These are phyloP conservation scores for Aplocera efformata DNA, from an alignment of 2,888 invertebrate genomes.

Conservation along the genomic window DNA sequence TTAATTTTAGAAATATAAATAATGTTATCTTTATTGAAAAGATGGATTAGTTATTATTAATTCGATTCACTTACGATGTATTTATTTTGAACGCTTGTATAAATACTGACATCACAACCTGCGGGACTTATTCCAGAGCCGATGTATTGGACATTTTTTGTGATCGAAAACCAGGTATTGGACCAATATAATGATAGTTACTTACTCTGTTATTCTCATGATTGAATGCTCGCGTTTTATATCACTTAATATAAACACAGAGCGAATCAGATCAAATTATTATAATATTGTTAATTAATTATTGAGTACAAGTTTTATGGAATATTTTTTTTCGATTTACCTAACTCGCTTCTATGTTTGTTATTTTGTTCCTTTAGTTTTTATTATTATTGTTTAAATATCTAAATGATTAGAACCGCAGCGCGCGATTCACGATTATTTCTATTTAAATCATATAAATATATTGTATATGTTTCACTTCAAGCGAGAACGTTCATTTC, in stretches of 20 bases:
- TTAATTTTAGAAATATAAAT: conserved; percentile 79
- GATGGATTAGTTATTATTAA: conserved; percentile 53
- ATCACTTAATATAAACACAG: conserved; percentile 50
- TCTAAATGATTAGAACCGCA: conserved; percentile 58
- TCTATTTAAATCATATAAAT: conserved; percentile 52
- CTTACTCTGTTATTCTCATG: conserved; percentile 58
- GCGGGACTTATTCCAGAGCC: conserved; percentile 38
- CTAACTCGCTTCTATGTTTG: conserved; percentile 75
- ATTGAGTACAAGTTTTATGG: conserved; percentile 79
- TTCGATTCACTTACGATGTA: conserved; percentile 58
- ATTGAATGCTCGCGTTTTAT: conserved; percentile 61
- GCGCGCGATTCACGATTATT: conserved; percentile 61
- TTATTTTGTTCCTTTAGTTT: conserved; percentile 79
- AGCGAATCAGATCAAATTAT: conserved; percentile 77
- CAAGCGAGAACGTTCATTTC: conserved; percentile 62
- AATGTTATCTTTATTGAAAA: conserved; percentile 64
- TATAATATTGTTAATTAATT: conserved; percentile 80
- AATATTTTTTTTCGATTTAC: conserved; percentile 76
- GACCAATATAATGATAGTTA: conserved; percentile 67
- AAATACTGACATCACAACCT: conserved; percentile 64
- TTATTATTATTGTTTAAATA: conserved; percentile 75
- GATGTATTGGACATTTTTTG: conserved; percentile 35
- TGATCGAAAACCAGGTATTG: conserved; percentile 51
- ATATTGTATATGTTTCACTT: conserved; percentile 62
- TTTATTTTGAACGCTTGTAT: conserved; percentile 70